A percentile compares a stretch with the other conserved stretches of the same genome.
These are phyloP conservation scores for Rhynchonycteris naso DNA, from an alignment of 2,797 vertebrate genomes.

Conservation along the genomic window DNA sequence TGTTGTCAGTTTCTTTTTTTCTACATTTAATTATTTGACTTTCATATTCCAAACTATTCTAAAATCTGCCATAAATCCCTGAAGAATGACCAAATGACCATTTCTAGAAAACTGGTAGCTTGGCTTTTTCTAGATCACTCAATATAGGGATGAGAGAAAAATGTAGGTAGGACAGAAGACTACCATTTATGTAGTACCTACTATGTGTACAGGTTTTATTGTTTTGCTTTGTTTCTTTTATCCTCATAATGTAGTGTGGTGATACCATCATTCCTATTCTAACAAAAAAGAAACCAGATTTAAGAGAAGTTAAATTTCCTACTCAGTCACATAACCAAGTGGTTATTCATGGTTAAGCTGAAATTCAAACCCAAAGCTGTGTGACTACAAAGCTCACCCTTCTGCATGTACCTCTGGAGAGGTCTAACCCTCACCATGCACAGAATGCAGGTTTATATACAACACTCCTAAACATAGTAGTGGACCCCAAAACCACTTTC, in stretches of 20 bases:
- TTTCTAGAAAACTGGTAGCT: neutral
- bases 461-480: neutral
- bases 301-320: neutral
- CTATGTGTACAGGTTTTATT: too few species aligned
- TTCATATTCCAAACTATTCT: conserved; percentile 34
- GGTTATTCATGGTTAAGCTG: neutral
- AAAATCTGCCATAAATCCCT: neutral
- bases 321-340: neutral
- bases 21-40: conserved; percentile 4
- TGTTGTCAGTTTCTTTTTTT: conserved; percentile 9
- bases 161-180: neutral
- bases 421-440: neutral
- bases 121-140: neutral
- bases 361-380: neutral
- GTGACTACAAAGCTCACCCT: neutral
- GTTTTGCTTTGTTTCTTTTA: neutral
- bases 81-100: neutral
- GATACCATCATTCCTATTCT: neutral
- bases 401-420: neutral
- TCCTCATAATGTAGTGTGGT: neutral
- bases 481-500: neutral
- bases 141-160: neutral
- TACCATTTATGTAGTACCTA: neutral
- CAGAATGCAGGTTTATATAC: neutral
- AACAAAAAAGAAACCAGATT: neutral